Base-by-base conservation (phyloP, 2,888 invertebrate genomes). In the Oasisia sp. region DNA sequence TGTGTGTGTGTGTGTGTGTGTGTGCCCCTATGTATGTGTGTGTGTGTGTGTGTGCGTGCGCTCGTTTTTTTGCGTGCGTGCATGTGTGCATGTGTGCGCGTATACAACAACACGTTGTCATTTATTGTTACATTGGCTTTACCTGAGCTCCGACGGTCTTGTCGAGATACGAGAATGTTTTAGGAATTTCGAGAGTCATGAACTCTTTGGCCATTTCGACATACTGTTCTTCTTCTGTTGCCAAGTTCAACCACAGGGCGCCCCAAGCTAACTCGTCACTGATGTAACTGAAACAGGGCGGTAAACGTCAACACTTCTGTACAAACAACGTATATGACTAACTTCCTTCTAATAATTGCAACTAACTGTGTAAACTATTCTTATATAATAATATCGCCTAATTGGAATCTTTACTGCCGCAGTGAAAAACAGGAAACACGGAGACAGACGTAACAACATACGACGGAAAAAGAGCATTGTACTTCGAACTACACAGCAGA, bases 151-250 rank as follows among this genome's bases (percentile, higher is more conserved):
- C 94, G 14, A 94, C 94, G 32, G 93, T 93, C 93, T 95, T 95
- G 58, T 95, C 95, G 92, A 95, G 95, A 95, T 95, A 95, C 9
- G 94, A 95, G 92, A 95, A 94, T 0, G 94, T 95, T 95, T 95
- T 94, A 5, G 94, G 94, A 4, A 94, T 93, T 0, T 94, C 92
- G 32, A 89, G 92, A 32, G 94, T 90, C 90, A 32, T 32, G 58
- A 95, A 94, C 3, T 94, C 95, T 92, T 94, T 93, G 0, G 95
- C 95, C 38, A 94, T 93, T 11, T 92, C 92, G 91, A 95, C 93
- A 93, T 95, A 95, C n/a, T 92, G 32, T n/a, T 92, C 74, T 1
- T 95, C 94, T 0, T 93, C 93, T 7, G 95, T 95, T 0, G 95
- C 95, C 90, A 93, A 93, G 92, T 94, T 94, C 92, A 95, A 92